Evolutionary conservation across 1,140 invertebrate genomes (phyloP), one percentile per base, ranked within the genome.

Genomic region (Rhyacophila brunnea): DNA sequence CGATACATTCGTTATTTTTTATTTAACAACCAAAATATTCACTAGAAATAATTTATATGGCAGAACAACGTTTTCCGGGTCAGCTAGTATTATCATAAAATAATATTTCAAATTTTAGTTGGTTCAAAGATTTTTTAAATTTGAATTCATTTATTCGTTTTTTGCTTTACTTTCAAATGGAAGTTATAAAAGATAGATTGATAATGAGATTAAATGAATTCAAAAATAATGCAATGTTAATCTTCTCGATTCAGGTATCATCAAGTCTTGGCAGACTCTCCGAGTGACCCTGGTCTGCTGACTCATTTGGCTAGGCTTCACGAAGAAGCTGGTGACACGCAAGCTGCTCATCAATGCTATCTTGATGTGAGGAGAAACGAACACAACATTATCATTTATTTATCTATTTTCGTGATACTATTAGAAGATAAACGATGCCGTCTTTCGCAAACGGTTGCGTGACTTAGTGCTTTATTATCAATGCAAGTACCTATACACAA

Each of bases 331-430:
- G 77, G 74, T 1, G 77, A 79, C 63, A 58, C 69, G 9, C 68
- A 70, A 15, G 69, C 72, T 6, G 77, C 75, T 18, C 77, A 77
- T 57, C 75, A 79, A 55, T 74, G 77, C 36, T 78, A 76, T 45
- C 71, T 75, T 65, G 75, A 79, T 51, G 77, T 78, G 56, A 71
- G 66, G n/a, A n/a, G n/a, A n/a, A n/a, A n/a, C n/a, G n/a, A n/a
- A n/a, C n/a, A n/a, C n/a, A n/a, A n/a, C n/a, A 35, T 7, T 6
- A 6, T 35, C 14, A 6, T 43, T 6, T 6, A 5, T 7, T 6
- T 49, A 35, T 47, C 32, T 2, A 23, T 28, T 2, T 23, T 11
- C 7, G 17, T 17, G 20, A 17, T 19, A 6, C 23, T 19, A 19
- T 20, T 6, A 28, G 45, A 15, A 43, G 10, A 15, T n/a, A 15